These are phyloP conservation scores for Watsonalla binaria DNA, from an alignment of 2,888 invertebrate species.

Conservation along the genomic window DNA sequence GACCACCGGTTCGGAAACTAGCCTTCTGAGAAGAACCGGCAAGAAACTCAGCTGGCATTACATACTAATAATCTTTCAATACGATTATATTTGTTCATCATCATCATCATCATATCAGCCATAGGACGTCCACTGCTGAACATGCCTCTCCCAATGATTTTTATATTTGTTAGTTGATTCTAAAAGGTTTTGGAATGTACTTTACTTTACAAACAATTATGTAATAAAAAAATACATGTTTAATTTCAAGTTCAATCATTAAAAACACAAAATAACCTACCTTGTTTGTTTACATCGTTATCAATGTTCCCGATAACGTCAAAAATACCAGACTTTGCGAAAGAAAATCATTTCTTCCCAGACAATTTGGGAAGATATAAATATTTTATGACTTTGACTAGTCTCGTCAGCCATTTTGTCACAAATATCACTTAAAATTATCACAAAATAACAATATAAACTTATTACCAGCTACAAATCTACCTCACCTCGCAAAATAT, in stretches of 20 bases:
- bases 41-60: no score
- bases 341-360: no score
- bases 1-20: no score
- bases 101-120: no score
- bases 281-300: conserved; percentile 34
- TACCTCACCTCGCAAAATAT: conserved; percentile 36
- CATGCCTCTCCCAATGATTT: no score
- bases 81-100: no score
- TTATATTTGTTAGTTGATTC: no score
- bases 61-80: no score
- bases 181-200: no score
- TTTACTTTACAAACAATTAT: no score
- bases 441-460: not conserved
- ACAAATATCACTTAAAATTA: conserved; percentile 1
- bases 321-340: conserved; percentile 18
- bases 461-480: conserved; percentile 11
- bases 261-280: not conserved
- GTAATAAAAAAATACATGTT: not conserved
- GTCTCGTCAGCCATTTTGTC: conserved; percentile 30
- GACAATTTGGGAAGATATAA: conserved; percentile 8
- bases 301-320: conserved; percentile 23
- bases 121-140: no score
- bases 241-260: not conserved
- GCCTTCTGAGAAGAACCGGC: no score
- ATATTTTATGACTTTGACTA: conserved; percentile 7